These are phyloP conservation scores for Drosophila varians DNA, from an alignment of 1,140 invertebrate genomes.

Conservation along the genomic window DNA sequence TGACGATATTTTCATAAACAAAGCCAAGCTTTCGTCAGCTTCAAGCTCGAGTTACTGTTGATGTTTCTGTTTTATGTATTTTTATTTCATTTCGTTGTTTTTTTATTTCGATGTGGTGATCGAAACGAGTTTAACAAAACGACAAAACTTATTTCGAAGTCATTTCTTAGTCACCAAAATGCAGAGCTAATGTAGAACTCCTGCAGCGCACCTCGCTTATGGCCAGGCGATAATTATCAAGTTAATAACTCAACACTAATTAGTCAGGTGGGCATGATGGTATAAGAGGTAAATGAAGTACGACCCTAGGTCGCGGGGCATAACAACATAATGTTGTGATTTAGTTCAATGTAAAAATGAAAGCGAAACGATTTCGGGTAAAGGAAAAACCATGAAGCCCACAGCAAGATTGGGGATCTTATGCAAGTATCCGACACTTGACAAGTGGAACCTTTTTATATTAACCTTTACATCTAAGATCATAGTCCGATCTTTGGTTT, in stretches of 20 bases:
- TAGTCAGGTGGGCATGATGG: constrained; percentile 42
- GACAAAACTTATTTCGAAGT: constrained; percentile 16
- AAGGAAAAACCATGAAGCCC: constrained; percentile 20
- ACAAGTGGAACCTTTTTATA: no score
- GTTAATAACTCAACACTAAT: constrained; percentile 54
- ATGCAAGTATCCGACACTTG: not conserved
- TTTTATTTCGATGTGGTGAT: constrained; percentile 29
- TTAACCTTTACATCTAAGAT: not conserved
- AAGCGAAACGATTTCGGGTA: constrained; percentile 43
- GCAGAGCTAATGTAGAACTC: constrained; percentile 13
- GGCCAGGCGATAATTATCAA: constrained; percentile 51
- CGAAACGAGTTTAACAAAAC: constrained; percentile 38
- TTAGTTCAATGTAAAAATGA: constrained; percentile 35
- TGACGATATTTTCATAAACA: constrained; percentile 41
- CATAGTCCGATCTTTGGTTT: not conserved
- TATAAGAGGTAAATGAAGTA: not conserved
- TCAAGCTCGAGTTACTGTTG: constrained; percentile 40
- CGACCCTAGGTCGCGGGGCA: constrained; percentile 40
- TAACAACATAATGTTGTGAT: constrained; percentile 3
- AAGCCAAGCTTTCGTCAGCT: constrained; percentile 45
- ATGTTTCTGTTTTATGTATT: constrained; percentile 13
- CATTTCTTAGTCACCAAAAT: constrained; percentile 35
- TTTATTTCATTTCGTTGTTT: constrained; percentile 6
- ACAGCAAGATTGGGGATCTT: not conserved
- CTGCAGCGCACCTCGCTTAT: constrained; percentile 28